Evolutionary conservation across 1,140 invertebrate species (phyloP), one percentile per base, ranked within the genome.

Genomic region (Eumeta japonica): DNA sequence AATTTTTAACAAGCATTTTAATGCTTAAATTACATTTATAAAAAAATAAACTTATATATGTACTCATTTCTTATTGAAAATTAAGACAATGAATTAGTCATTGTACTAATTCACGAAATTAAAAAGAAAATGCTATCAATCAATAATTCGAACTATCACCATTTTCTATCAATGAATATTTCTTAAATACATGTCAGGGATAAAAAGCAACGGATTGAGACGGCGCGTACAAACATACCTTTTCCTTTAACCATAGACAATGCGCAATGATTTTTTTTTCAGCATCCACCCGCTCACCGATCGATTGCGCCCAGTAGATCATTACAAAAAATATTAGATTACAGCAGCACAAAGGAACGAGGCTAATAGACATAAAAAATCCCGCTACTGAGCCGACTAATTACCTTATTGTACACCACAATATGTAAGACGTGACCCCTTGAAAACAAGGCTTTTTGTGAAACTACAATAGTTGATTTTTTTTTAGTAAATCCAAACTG

Each of bases 271-370:
- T n/a, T 28, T 48, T 60, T 60, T 62, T 53, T 56, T 47, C 32
- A 45, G 16, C n/a, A n/a, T n/a, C 37, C 52, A 49, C 50, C 55
- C 57, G 60, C 58, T 62, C 54, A 46, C 50, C 45, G 28, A 51
- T 55, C n/a, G n/a, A n/a, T n/a, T n/a, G n/a, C n/a, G n/a, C n/a
- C 55, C 50, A 45, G 59, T 50, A 48, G 50, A 45, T 55, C 47
- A 52, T 55, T 62, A 58, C 55, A 70, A 70, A 73, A 72, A 73
- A 70, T 70, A 73, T 73, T 70, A 70, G 70, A 73, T 73, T 70
- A 70, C 68, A 45, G 38, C 41, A 42, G 33, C 46, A 64, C 65
- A 73, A 70, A 52, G 52, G 55, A 57, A 44, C 58, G 55, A 60
- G 51, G 52, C 45, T 61, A 52, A 59, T 52, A 39, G 36, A 37